Conservation (phyloP, 2,888 invertebrate genomes). For the Agrochola litura region DNA sequence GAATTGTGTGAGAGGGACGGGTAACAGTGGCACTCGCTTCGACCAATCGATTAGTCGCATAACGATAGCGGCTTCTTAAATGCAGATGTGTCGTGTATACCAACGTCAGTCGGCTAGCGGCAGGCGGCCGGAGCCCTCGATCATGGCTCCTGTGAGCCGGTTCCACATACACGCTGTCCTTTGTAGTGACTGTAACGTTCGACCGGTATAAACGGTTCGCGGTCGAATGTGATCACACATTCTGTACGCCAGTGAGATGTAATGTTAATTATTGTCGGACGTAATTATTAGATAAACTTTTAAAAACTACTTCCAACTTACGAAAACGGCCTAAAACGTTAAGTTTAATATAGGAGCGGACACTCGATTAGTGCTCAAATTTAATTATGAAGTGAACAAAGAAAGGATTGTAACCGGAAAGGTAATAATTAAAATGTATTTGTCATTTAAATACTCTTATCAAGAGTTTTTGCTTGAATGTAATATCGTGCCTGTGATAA, state of each 20-base stretch:
- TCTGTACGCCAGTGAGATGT: constrained; percentile 67
- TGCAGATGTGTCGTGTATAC: constrained; percentile 90
- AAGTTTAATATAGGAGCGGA: constrained; percentile 67
- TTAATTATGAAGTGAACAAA: constrained; percentile 87
- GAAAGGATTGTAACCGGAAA: constrained; percentile 83
- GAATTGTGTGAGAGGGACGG: constrained; percentile 79
- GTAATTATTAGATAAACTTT: constrained; percentile 63
- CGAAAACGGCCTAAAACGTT: constrained; percentile 65
- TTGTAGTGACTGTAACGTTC: constrained; percentile 80
- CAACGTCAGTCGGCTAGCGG: constrained; percentile 88
- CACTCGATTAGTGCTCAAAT: constrained; percentile 81
- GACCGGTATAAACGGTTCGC: constrained; percentile 76
- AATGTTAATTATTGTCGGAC: constrained; percentile 59
- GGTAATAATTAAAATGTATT: constrained; percentile 76
- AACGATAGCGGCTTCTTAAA: constrained; percentile 91
- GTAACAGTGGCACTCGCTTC: constrained; percentile 87
- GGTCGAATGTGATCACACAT: constrained; percentile 74
- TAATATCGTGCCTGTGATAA: constrained; percentile 50
- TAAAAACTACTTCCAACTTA: constrained; percentile 53
- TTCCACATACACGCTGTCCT: constrained; percentile 77
- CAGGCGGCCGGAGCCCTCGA: constrained; percentile 81
- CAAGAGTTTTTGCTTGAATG: constrained; percentile 37
- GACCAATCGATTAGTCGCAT: constrained; percentile 91
- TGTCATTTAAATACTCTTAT: constrained; percentile 50
- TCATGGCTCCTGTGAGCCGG: constrained; percentile 78